A percentile compares a stretch with the other conserved stretches of the same genome.
These are phyloP conservation scores for Silurus meridionalis DNA, from an alignment of 2,113 vertebrate species.

Conservation along the genomic window DNA sequence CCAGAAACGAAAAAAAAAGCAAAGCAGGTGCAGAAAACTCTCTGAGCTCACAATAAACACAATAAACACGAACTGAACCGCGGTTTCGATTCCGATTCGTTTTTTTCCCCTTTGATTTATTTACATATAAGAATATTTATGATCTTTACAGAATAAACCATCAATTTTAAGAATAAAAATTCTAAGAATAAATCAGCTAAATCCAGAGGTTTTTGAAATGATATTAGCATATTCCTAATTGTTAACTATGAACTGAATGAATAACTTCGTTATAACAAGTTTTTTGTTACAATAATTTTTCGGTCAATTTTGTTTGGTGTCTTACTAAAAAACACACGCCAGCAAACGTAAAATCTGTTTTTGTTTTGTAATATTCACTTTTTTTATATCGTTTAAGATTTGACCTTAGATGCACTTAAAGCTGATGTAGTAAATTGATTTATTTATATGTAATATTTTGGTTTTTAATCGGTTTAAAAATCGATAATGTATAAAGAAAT, in stretches of 20 bases:
- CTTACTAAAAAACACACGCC: not conserved
- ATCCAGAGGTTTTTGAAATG: too few relatives aligned
- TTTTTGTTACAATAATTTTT: not conserved
- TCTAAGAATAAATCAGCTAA: not conserved
- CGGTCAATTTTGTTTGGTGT: not conserved
- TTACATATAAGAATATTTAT: not conserved
- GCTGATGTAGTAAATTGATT: too few relatives aligned
- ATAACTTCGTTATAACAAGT: not conserved
- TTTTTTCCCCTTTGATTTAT: not conserved
- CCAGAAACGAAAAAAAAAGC: not conserved
- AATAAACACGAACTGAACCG: not conserved
- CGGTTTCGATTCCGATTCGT: not conserved
- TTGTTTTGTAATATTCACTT: not conserved
- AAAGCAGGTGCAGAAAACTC: conserved; percentile 4
- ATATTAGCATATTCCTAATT: not conserved
- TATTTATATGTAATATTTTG: not conserved
- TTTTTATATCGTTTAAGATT: not conserved
- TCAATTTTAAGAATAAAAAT: not conserved
- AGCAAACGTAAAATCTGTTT: not conserved
- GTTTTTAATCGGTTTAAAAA: not conserved
- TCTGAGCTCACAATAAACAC: not conserved
- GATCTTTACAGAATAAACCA: too few relatives aligned
- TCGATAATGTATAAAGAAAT: too few relatives aligned
- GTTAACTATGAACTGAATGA: not conserved
- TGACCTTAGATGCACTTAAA: not conserved